Percentiles rank a stretch among this genome's conserved stretches.
phyloP scores from a whole-genome alignment of 1,140 invertebrate genomes.

The Ditylenchus dipsaci region DNA sequence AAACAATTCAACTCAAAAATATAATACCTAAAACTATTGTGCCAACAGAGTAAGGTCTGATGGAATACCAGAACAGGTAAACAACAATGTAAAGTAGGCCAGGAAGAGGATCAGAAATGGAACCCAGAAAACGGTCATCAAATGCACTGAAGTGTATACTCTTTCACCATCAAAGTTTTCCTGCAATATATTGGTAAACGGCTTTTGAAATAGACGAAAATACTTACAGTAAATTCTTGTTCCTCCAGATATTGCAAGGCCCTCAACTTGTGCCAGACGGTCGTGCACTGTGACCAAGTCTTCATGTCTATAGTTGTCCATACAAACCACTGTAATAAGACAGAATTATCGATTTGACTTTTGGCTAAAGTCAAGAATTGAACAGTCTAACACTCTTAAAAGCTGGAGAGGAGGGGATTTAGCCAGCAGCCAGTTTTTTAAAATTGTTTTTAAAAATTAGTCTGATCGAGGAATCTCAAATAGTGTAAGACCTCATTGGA shows the following conservation, averaged over 20 bases:
- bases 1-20: slow-evolving; percentile 27
- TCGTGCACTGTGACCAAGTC: slow-evolving; percentile 39
- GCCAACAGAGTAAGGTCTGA: slow-evolving; percentile 13
- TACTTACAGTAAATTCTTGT: slow-evolving; percentile 29
- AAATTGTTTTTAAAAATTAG: no score
- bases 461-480: no score
- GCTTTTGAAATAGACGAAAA: neutral
- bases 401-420: no score
- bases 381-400: no score
- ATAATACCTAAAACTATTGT: neutral
- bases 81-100: slow-evolving; percentile 48
- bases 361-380: no score
- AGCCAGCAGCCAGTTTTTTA: no score
- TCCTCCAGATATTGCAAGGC: slow-evolving; percentile 37
- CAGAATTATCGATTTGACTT: no score
- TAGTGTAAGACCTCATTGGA: no score
- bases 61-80: slow-evolving; percentile 41
- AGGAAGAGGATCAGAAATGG: slow-evolving; percentile 37
- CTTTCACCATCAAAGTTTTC: slow-evolving; percentile 35
- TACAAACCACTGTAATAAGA: slow-evolving; percentile 36
- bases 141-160: slow-evolving; percentile 36
- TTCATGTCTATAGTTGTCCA: slow-evolving; percentile 46
- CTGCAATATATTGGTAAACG: slow-evolving; percentile 9
- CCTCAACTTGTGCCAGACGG: slow-evolving; percentile 40
- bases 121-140: slow-evolving; percentile 44